These are phyloP conservation scores for Isurus oxyrinchus DNA, from an alignment of 2,113 vertebrate species.

Conservation along the genomic window DNA sequence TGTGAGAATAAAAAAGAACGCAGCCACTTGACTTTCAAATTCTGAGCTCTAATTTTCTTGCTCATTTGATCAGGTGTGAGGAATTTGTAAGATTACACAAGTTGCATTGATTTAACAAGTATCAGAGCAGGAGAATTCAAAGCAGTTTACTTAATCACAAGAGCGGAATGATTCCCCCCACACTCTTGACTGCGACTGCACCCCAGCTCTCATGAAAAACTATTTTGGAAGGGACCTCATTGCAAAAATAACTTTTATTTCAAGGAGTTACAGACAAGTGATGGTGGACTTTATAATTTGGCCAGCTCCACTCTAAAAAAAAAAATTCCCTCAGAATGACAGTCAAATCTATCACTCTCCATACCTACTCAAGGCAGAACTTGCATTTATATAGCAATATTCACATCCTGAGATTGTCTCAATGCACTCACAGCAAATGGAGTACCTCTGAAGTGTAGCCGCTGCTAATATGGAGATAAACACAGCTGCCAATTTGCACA, in stretches of 20 bases:
- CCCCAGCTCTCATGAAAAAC: background rate
- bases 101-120: background rate
- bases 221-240: background rate
- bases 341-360: background rate
- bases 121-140: background rate
- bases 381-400: background rate
- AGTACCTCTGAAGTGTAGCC: background rate
- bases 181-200: background rate
- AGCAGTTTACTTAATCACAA: background rate
- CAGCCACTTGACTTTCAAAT: background rate
- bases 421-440: background rate
- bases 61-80: background rate
- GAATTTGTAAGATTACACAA: background rate
- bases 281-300: background rate
- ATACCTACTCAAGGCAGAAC: background rate
- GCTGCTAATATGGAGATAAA: background rate
- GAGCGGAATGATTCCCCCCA: background rate
- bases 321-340: background rate
- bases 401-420: background rate
- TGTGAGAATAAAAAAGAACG: constrained; percentile 3
- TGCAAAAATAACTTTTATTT: background rate
- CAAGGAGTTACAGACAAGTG: background rate
- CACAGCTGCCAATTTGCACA: background rate
- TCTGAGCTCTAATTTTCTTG: background rate
- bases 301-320: background rate